These are phyloP conservation scores for Parauchenoglanis ngamensis DNA, from an alignment of 2,797 vertebrate species.

Conservation along the genomic window DNA sequence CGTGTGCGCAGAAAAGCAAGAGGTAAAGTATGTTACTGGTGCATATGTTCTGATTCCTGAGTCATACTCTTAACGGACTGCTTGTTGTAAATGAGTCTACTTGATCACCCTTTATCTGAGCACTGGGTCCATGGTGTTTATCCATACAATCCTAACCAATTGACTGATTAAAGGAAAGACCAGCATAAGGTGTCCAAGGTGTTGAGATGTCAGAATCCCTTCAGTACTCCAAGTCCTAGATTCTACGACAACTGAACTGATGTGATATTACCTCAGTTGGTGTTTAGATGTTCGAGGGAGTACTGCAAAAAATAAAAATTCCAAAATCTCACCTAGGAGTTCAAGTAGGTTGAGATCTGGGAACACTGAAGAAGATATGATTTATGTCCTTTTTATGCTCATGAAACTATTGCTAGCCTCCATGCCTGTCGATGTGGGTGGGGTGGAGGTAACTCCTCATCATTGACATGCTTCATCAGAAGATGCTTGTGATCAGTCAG, in stretches of 20 bases:
- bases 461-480: not conserved
- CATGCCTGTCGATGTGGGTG: not conserved
- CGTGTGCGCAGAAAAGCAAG: slow-evolving; percentile 73
- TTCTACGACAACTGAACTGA: not conserved
- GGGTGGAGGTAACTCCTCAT: not conserved
- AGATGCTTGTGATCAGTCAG: not conserved
- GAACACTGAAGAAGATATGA: not conserved
- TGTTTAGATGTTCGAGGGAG: not conserved
- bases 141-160: not conserved
- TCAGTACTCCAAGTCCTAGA: not conserved
- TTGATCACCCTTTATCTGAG: not conserved
- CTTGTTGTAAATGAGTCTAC: not conserved
- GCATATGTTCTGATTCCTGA: not conserved
- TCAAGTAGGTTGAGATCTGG: not conserved
- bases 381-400: not conserved
- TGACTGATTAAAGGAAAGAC: not conserved
- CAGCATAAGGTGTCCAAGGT: not conserved
- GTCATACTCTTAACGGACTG: not conserved
- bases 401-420: not conserved
- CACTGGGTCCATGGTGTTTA: not conserved
- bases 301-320: no score
- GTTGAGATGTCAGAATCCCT: not conserved
- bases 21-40: slow-evolving; percentile 62
- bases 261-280: not conserved
- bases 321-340: not conserved